Evolutionary conservation across 2,797 vertebrate species (phyloP).

Genomic region (Diceros bicornis): DNA sequence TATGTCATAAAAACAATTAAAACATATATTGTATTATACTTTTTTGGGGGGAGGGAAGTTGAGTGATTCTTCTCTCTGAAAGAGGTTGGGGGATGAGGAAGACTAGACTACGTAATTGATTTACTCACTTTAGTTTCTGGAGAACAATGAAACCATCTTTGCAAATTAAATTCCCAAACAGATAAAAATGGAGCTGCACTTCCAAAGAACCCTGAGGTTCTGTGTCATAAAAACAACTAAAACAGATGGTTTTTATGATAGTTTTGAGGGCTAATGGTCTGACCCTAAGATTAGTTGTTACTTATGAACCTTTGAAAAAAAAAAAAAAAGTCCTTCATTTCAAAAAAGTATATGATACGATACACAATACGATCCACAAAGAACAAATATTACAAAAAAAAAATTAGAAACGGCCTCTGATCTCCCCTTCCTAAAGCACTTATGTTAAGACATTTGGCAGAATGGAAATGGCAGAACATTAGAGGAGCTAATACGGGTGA

Average conservation of each 20-base stretch:
- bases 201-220: not conserved
- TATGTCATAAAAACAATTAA: conserved; percentile 60
- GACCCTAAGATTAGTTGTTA: not conserved
- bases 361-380: conserved; percentile 15
- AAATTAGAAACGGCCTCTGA: not conserved
- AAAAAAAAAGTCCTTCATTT: not conserved
- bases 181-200: conserved; percentile 26
- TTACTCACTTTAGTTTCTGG: conserved; percentile 12
- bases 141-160: conserved; percentile 3
- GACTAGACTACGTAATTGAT: not conserved
- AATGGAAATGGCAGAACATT: not conserved
- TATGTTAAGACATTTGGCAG: not conserved
- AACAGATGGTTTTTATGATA: not conserved
- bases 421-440: conserved; percentile 17
- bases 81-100: not conserved
- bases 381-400: not conserved
- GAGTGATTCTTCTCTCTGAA: conserved; percentile 33
- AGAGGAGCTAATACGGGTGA: not conserved
- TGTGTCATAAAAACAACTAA: conserved; percentile 61
- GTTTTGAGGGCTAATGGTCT: not conserved
- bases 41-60: not conserved
- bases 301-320: not conserved
- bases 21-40: not conserved
- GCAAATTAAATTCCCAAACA: conserved; percentile 67
- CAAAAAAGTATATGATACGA: not conserved